A percentile compares a stretch with the other conserved stretches of the same genome.
These are phyloP conservation scores for Drosophila diplacantha DNA, from an alignment of 2,888 invertebrate genomes.

Conservation along the genomic window DNA sequence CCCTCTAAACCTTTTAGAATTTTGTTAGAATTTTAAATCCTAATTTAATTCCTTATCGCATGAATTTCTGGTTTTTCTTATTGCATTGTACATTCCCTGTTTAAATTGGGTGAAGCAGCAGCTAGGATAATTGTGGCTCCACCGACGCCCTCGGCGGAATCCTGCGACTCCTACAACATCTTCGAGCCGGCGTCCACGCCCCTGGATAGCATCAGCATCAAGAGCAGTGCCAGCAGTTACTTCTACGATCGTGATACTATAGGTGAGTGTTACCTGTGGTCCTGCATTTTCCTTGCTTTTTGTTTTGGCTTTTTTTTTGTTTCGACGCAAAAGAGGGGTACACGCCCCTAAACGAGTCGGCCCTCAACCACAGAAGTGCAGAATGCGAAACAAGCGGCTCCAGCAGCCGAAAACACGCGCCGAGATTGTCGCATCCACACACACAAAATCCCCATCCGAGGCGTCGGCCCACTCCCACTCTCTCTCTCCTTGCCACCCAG, in stretches of 20 bases:
- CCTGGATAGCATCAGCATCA: constrained; percentile 62
- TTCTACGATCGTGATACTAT: constrained; percentile 58
- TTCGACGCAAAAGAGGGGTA: constrained; percentile 35
- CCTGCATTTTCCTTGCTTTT: neutral
- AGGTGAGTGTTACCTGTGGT: constrained; percentile 48
- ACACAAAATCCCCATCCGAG: constrained; percentile 13
- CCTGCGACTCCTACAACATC: constrained; percentile 60
- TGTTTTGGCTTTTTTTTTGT: neutral
- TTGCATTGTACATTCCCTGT: neutral
- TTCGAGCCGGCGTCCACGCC: constrained; percentile 59
- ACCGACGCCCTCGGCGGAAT: constrained; percentile 47
- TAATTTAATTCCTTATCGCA: neutral
- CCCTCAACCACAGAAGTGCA: constrained; percentile 66
- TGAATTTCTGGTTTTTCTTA: constrained; percentile 25
- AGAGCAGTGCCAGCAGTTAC: constrained; percentile 65
- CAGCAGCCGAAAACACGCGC: constrained; percentile 40
- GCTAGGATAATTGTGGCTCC: constrained; percentile 36
- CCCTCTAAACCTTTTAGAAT: neutral
- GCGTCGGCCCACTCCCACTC: neutral
- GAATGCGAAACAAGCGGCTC: constrained; percentile 59
- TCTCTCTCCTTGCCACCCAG: neutral
- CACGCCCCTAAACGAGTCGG: constrained; percentile 65
- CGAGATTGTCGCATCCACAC: constrained; percentile 35
- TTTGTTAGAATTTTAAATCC: neutral
- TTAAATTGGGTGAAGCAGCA: neutral